Evolutionary conservation across 2,113 vertebrate genomes (phyloP).

Genomic region (Tretioscincus oriximinensis): DNA sequence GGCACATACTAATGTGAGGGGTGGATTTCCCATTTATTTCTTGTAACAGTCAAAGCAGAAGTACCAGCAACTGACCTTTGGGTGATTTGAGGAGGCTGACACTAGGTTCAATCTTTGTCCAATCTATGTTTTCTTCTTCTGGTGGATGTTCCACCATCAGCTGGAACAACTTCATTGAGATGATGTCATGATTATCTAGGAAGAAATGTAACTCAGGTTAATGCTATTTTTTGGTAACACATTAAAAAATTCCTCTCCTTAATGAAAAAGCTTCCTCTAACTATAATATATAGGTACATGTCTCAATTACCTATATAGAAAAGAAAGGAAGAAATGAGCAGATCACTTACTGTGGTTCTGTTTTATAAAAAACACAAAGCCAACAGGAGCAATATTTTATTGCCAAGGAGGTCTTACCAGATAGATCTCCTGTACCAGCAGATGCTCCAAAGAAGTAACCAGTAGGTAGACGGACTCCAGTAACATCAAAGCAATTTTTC

Average conservation of each 20-base stretch:
- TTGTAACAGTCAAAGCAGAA: background rate
- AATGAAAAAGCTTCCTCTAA: background rate
- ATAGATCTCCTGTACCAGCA: constrained; percentile 94
- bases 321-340: too few relatives aligned
- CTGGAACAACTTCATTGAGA: constrained; percentile 98
- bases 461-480: constrained; percentile 91
- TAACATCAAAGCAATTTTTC: constrained; percentile 96
- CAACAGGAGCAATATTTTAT: background rate
- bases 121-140: constrained; percentile 92
- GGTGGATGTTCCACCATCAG: constrained; percentile 92
- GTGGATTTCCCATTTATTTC: rapidly evolving
- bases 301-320: too few relatives aligned
- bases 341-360: too few relatives aligned
- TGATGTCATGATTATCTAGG: constrained; percentile 95
- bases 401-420: constrained; percentile 75
- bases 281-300: too few relatives aligned
- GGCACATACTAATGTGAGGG: background rate
- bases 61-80: constrained; percentile 78
- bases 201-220: constrained; percentile 16
- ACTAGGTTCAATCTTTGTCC: constrained; percentile 97
- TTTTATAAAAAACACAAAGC: rapidly evolving
- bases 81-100: constrained; percentile 95
- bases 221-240: background rate
- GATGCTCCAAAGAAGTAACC: constrained; percentile 97
- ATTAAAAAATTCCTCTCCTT: background rate